A percentile compares a stretch with the other conserved stretches of the same genome.
Conservation (phyloP, 2,888 invertebrate species). For the Elegia similella region DNA sequence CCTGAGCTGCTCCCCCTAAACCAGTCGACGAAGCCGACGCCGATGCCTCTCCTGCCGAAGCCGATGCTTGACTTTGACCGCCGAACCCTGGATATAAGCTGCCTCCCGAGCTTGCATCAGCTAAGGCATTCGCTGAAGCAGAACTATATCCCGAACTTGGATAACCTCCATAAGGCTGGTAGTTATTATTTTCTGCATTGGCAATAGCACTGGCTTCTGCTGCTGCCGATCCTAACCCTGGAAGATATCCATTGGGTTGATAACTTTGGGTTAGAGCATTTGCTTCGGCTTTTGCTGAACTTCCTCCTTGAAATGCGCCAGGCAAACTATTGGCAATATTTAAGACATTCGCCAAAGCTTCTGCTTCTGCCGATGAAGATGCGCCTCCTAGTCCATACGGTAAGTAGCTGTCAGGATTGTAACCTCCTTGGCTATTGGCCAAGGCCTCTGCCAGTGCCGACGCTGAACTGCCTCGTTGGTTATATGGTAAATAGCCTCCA, state of each 20-base stretch:
- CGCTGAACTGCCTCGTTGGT: neutral
- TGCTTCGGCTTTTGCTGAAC: constrained; percentile 16
- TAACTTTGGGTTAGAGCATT: neutral
- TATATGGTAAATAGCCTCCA: neutral
- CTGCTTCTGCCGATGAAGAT: neutral
- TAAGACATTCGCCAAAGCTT: neutral
- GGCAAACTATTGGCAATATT: constrained; percentile 2
- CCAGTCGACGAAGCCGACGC: neutral
- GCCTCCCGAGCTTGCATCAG: neutral
- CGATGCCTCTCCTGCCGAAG: constrained; percentile 12
- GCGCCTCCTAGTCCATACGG: neutral
- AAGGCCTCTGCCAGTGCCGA: constrained; percentile 1
- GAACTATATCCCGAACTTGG: neutral
- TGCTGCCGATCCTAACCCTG: neutral
- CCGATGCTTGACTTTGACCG: constrained; percentile 14
- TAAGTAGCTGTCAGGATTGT: neutral
- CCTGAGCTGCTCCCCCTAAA: neutral
- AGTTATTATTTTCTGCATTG: neutral
- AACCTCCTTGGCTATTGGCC: neutral
- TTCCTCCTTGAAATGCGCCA: neutral
- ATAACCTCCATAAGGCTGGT: neutral
- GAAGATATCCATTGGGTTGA: neutral
- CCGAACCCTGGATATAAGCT: neutral
- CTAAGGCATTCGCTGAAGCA: neutral
- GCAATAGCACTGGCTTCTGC: constrained; percentile 1